Base-by-base conservation (phyloP, 2,888 invertebrate genomes). In the Shargacucullia verbasci region DNA sequence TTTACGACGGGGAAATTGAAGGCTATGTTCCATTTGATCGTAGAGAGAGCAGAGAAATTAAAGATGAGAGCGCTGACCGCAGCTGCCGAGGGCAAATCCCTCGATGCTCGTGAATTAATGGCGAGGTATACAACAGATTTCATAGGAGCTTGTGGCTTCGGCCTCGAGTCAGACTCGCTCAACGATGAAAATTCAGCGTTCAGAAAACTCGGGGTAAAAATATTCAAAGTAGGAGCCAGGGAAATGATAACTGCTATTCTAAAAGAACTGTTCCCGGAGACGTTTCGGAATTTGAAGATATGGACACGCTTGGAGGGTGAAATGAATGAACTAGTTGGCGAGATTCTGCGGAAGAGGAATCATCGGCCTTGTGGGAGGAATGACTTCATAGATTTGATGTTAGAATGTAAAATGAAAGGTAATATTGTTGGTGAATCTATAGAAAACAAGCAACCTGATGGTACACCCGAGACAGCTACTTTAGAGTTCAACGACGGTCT, bases 131-230 rank as follows among this genome's bases (percentile, higher is more conserved):
- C 84, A 0, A 86, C 84, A 0, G 86, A 86, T 15, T 86, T 86
- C 31, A 86, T 86, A 3, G 87, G 85, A 3, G 82, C 82, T 0
- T 85, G 85, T 49, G 87, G 82, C 14, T 84, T 86, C 15, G 86
- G 86, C 0, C 73, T 86, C 2, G 80, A 84, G 34, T 67, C 76
- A 45, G 75, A 86, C 34, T 59, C 82, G 0, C 69, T 86, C 2
- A 80, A 73, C 29, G 73, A 82, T 12, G 83, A 85, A 44, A 70
- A 82, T 38, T 87, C 85, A 0, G 53, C 76, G 1, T 84, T 85
- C 44, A 76, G 87, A 59, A 60, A 76, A 46, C 70, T 73, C 0
- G 76, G 76, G 0, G 37, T 45, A n/a, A 65, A 49, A 10, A 76
- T 73, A 14, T 73, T 76, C 34, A 52, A 57, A 13, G 9, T 53